phyloP scores from a whole-genome alignment of 1,140 invertebrate species.

The Ephestia elutella region DNA sequence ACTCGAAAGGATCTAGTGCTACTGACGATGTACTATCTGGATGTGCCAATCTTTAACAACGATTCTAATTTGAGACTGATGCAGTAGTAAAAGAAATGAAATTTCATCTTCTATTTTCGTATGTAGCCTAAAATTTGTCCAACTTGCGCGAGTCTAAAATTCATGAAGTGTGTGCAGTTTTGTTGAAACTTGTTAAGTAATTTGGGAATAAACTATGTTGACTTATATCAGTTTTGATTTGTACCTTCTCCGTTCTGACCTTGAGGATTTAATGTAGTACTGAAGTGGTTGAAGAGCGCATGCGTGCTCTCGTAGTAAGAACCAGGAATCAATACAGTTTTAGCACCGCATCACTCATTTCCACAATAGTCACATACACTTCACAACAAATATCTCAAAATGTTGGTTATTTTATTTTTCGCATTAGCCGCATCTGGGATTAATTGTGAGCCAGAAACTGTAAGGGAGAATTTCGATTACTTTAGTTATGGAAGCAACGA shows the following conservation, averaged over 20 bases:
- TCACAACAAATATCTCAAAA: constrained; percentile 50
- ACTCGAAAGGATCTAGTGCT: neutral
- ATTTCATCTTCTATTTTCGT: constrained; percentile 67
- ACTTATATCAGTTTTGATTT: constrained; percentile 32
- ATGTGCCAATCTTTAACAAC: constrained; percentile 30
- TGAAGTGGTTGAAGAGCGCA: constrained; percentile 39
- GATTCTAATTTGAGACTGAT: constrained; percentile 64
- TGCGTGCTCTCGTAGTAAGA: constrained; percentile 38
- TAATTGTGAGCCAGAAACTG: constrained; percentile 61
- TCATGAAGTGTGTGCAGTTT: constrained; percentile 15
- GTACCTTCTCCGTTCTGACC: constrained; percentile 29
- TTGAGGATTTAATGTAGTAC: constrained; percentile 28
- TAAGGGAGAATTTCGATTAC: constrained; percentile 64
- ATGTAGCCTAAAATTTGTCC: constrained; percentile 32
- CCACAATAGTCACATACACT: constrained; percentile 29
- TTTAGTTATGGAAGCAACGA: constrained; percentile 58
- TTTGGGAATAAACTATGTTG: constrained; percentile 46
- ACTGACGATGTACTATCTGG: constrained; percentile 2
- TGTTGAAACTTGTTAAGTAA: constrained; percentile 43
- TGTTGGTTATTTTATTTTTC: constrained; percentile 45
- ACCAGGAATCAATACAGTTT: constrained; percentile 53
- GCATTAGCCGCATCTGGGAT: constrained; percentile 34
- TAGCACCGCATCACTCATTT: constrained; percentile 28
- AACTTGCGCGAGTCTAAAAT: constrained; percentile 1
- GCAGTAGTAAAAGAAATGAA: constrained; percentile 55